Percentiles rank a stretch among this genome's conserved stretches.
These are phyloP conservation scores for Neosilurus mollespiculum DNA, from an alignment of 2,797 vertebrate genomes.

Conservation along the genomic window DNA sequence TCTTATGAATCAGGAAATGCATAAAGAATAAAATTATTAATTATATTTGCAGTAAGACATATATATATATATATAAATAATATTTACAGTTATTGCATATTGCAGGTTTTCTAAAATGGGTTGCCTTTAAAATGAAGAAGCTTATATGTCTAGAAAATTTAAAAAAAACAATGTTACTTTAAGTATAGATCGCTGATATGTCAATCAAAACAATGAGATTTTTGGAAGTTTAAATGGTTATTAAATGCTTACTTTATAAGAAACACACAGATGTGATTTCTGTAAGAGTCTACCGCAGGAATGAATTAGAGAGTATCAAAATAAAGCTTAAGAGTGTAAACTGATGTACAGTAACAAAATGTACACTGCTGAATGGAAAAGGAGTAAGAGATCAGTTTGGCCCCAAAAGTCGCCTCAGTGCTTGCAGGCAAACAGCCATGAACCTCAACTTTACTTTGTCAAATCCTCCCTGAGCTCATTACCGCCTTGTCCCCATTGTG, in stretches of 20 bases:
- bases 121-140: not conserved
- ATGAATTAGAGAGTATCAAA: not conserved
- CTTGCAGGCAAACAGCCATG: slow-evolving; percentile 62
- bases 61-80: not conserved
- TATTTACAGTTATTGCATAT: not conserved
- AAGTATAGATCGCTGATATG: not conserved
- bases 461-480: slow-evolving; percentile 70
- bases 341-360: slow-evolving; percentile 17
- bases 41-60: not conserved
- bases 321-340: slow-evolving; percentile 5
- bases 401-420: slow-evolving; percentile 61
- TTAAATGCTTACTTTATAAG: not conserved
- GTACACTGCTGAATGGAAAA: slow-evolving; percentile 57
- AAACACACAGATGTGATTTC: not conserved
- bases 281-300: not conserved
- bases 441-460: slow-evolving; percentile 67
- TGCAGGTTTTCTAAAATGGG: not conserved
- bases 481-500: slow-evolving; percentile 69
- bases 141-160: not conserved
- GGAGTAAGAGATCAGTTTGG: slow-evolving; percentile 64
- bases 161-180: not conserved
- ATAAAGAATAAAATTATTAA: not conserved
- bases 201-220: not conserved
- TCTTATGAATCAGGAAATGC: not conserved
- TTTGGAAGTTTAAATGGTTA: not conserved